phyloP scores from a whole-genome alignment of 2,888 invertebrate species.

The Thelaira solivaga region DNA sequence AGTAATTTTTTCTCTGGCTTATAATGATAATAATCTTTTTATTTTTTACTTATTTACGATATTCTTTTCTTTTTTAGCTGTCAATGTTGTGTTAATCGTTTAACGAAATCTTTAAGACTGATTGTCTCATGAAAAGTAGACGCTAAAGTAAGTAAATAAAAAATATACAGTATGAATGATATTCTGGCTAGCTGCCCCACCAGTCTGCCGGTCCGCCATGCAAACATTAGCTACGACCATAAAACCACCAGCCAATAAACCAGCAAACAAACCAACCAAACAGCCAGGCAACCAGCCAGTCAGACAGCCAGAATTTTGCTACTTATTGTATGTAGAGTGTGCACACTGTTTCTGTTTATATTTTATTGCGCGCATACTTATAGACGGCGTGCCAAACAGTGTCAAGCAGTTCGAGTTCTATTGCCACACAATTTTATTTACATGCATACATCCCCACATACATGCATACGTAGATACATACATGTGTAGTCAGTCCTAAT shows the following conservation, averaged over 20 bases:
- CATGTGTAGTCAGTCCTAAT: no score
- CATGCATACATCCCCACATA: no score
- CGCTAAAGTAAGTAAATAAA: constrained; percentile 55
- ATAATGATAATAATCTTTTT: constrained; percentile 16
- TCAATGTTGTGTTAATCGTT: constrained; percentile 69
- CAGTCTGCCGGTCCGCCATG: constrained; percentile 16
- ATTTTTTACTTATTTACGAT: constrained; percentile 22
- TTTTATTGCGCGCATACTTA: not conserved
- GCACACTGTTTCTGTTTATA: constrained; percentile 34
- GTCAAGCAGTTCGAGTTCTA: constrained; percentile 47
- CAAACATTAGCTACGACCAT: constrained; percentile 18
- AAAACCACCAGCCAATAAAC: not conserved
- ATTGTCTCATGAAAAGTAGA: constrained; percentile 64
- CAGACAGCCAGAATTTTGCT: constrained; percentile 29
- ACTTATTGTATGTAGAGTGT: constrained; percentile 37
- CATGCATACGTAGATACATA: no score
- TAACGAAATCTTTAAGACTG: constrained; percentile 75
- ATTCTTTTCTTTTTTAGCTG: constrained; percentile 35
- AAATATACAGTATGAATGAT: constrained; percentile 45
- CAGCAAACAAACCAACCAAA: not conserved
- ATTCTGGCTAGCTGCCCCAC: constrained; percentile 50
- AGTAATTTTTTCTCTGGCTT: constrained; percentile 37
- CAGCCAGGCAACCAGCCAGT: not conserved
- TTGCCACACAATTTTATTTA: constrained; percentile 14
- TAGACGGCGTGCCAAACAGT: constrained; percentile 19